Evolutionary conservation across 2,113 vertebrate species (phyloP).

Genomic region (Alethe castanea): DNA sequence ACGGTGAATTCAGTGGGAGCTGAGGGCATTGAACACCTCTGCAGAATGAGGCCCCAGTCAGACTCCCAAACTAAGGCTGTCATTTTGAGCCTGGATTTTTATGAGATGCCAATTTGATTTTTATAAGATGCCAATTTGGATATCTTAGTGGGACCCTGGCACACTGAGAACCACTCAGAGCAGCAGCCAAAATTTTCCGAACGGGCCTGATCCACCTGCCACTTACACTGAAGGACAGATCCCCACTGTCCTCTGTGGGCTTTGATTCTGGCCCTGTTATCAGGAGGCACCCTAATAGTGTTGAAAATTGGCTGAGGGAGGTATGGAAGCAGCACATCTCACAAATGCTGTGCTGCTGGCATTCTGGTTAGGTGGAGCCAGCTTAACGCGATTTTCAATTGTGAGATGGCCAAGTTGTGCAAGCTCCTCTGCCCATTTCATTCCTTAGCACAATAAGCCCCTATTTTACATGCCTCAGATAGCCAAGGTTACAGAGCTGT

Average conservation of each 20-base stretch:
- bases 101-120: conserved; percentile 61
- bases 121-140: conserved; percentile 61
- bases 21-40: conserved; percentile 11
- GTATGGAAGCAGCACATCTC: conserved; percentile 3
- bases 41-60: conserved; percentile 41
- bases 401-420: conserved; percentile 30
- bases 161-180: background rate
- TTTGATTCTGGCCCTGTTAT: conserved; percentile 29
- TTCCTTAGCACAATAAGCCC: conserved; percentile 29
- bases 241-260: background rate
- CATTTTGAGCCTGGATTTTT: conserved; percentile 56
- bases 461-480: conserved; percentile 10
- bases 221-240: conserved; percentile 32
- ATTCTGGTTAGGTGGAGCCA: conserved; percentile 33
- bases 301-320: conserved; percentile 31
- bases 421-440: conserved; percentile 20
- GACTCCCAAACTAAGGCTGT: conserved; percentile 47
- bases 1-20: background rate
- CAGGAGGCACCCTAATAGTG: conserved; percentile 6
- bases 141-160: conserved; percentile 38
- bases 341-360: conserved; percentile 34
- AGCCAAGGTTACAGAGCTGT: conserved; percentile 28
- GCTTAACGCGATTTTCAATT: conserved; percentile 45
- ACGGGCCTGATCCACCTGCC: conserved; percentile 25
- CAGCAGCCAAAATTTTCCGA: background rate